Conservation (phyloP, 2,888 invertebrate genomes). For the Pasiphila rectangulata region DNA sequence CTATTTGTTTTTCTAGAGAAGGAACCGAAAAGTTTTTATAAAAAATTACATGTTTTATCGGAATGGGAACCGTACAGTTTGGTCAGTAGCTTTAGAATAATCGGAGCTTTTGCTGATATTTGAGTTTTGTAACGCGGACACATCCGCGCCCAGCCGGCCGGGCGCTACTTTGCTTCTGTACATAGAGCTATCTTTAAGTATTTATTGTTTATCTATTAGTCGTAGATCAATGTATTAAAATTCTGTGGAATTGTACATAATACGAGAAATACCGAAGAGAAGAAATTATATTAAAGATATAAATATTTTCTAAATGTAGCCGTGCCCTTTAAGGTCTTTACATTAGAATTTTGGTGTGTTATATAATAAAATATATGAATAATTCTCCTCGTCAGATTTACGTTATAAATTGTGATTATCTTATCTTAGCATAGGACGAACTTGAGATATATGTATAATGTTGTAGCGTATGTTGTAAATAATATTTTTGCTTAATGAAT, state of each 20-base stretch:
- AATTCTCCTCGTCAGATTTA: conserved; percentile 17
- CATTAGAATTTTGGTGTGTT: conserved; percentile 18
- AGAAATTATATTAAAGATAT: conserved; percentile 9
- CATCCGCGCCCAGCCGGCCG: conserved; percentile 41
- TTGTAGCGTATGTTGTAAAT: conserved; percentile 30
- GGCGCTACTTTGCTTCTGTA: conserved; percentile 75
- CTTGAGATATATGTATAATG: conserved; percentile 26
- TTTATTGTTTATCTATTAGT: conserved; percentile 75
- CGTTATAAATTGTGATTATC: conserved; percentile 23
- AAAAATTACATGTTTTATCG: background rate
- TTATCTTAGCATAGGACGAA: conserved; percentile 27
- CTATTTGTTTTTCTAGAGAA: conserved; percentile 45
- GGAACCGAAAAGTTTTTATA: conserved; percentile 40
- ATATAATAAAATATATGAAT: conserved; percentile 5
- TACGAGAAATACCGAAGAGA: conserved; percentile 12
- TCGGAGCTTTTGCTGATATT: conserved; percentile 48
- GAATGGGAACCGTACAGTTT: background rate
- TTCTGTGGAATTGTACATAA: conserved; percentile 38
- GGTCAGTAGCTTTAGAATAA: conserved; percentile 43
- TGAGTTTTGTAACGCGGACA: conserved; percentile 39
- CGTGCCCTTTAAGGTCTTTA: conserved; percentile 10
- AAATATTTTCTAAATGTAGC: conserved; percentile 17
- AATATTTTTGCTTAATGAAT: conserved; percentile 8
- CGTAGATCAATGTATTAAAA: conserved; percentile 43
- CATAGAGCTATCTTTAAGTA: conserved; percentile 71